Base-by-base conservation (phyloP, 2,888 invertebrate species). In the Lochmaea capreae region DNA sequence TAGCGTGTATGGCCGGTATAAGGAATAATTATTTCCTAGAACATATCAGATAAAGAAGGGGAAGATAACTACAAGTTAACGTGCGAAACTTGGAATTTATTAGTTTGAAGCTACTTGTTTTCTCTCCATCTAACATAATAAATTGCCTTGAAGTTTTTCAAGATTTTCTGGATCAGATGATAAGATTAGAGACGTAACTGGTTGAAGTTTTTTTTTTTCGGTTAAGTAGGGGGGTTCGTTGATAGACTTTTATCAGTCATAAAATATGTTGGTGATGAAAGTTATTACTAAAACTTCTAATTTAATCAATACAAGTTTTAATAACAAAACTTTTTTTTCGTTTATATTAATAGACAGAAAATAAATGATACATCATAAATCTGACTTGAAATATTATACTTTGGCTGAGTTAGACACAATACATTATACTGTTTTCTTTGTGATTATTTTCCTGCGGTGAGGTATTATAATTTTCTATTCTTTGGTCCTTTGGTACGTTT, bases 351-450 rank as follows among this genome's bases (percentile, higher is more conserved):
- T 49, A 6, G 14, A 49, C 49, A 14, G n/a, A n/a, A 5, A 49
- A 49, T 49, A n/a, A 49, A 49, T 49, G 49, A 49, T 49, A n/a
- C 33, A 49, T n/a, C 49, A 49, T 49, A 49, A 49, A 49, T 49
- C 49, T 49, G 14, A 1, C n/a, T 49, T 6, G 49, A n/a, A 49
- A 49, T 14, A 49, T 49, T 49, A 49, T 49, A 49, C 49, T 14
- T 49, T 49, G 14, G 6, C 14, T 14, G n/a, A 49, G 4, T 49
- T 49, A 14, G 12, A 3, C 5, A 14, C 14, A 49, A 49, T 49
- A n/a, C 3, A 8, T 33, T 49, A n/a, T 14, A 49, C 6, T n/a
- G 12, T 14, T 9, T 46, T 49, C 6, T 49, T 49, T 49, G 5
- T n/a, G n/a, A 14, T 4, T 0, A 49, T 14, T 8, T 49, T 14